Conservation (phyloP, 2,113 vertebrate genomes). For the Leucopsar rothschildi region DNA sequence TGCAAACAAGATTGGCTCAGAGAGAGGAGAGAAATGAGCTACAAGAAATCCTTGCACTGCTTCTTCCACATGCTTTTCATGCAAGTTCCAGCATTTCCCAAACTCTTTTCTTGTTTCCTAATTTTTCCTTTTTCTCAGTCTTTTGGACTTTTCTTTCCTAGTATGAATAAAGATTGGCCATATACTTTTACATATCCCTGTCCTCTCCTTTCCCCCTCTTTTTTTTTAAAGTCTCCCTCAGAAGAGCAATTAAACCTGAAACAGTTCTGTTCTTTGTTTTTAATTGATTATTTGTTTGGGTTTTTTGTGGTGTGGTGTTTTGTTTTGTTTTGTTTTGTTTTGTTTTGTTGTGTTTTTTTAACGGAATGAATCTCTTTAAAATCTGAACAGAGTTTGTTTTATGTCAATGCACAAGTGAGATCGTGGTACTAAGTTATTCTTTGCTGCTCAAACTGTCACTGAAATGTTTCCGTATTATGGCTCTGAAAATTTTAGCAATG, state of each 20-base stretch:
- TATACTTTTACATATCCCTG: not conserved
- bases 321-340: no score
- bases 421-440: not conserved
- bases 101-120: not conserved
- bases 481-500: not conserved
- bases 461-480: not conserved
- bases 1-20: not conserved
- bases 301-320: no score
- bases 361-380: not conserved
- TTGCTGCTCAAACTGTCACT: not conserved
- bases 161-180: not conserved
- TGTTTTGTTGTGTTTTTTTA: not conserved
- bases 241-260: not conserved
- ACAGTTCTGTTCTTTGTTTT: not conserved
- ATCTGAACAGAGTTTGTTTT: not conserved
- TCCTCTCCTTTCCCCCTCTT: rapidly evolving
- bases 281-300: not conserved
- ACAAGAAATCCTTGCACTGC: not conserved
- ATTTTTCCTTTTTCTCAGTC: rapidly evolving
- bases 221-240: not conserved
- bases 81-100: not conserved
- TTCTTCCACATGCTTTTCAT: not conserved
- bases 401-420: not conserved
- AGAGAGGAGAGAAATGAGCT: not conserved
- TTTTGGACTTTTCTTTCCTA: not conserved